Percentiles rank a stretch among this genome's conserved stretches.
phyloP scores from a whole-genome alignment of 2,113 vertebrate species.

The Bambusicola thoracicus region DNA sequence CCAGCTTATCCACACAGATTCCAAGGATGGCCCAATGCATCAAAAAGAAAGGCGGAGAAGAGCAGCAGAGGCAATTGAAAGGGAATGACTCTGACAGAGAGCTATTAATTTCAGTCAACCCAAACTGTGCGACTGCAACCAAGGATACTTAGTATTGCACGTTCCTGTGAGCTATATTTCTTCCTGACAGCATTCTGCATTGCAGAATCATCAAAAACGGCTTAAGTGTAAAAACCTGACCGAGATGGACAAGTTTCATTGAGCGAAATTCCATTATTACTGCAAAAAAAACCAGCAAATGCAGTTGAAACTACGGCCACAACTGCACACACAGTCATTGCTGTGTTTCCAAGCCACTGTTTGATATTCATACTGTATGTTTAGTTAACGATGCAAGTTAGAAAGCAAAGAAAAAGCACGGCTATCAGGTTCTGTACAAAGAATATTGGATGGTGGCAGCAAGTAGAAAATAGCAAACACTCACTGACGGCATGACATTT shows the following conservation, averaged over 20 bases:
- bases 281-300: not conserved
- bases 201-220: not conserved
- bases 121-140: not conserved
- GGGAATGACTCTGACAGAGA: not conserved
- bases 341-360: not conserved
- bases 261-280: not conserved
- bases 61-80: not conserved
- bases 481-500: not conserved
- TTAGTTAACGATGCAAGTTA: not conserved
- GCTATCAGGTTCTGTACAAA: not conserved
- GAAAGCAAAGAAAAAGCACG: not conserved
- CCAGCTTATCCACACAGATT: not conserved
- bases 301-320: not conserved
- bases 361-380: not conserved
- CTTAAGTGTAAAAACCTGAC: not conserved
- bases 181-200: not conserved
- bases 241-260: not conserved
- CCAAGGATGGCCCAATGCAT: not conserved
- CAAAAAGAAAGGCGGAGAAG: not conserved
- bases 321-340: not conserved
- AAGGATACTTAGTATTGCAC: not conserved
- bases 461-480: not conserved
- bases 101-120: not conserved
- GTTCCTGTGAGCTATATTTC: not conserved
- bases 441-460: not conserved